Conservation (phyloP, 2,797 vertebrate species). For the Bradypodion ventrale region DNA sequence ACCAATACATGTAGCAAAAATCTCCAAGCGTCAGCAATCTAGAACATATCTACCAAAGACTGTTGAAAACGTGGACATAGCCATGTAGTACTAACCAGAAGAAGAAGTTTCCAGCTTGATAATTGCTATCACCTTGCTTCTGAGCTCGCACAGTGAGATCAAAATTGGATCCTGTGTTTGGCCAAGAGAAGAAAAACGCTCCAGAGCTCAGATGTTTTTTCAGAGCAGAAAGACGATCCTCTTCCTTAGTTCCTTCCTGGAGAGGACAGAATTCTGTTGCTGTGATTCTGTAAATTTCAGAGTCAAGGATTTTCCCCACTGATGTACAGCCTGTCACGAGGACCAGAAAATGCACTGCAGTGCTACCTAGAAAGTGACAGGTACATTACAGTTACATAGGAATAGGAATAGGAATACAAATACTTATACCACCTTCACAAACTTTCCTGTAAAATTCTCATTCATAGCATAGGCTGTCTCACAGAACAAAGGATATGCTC, state of each 20-base stretch:
- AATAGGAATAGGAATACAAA: too few species aligned
- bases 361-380: conserved; percentile 69
- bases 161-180: conserved; percentile 75
- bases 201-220: conserved; percentile 80
- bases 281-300: conserved; percentile 82
- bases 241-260: conserved; percentile 78
- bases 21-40: background rate
- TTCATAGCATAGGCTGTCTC: too few species aligned
- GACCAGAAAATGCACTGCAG: conserved; percentile 77
- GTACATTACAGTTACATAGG: conserved; percentile 49
- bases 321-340: conserved; percentile 80
- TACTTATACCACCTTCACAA: too few species aligned
- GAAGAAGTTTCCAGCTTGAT: conserved; percentile 76
- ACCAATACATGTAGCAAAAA: background rate
- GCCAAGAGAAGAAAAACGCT: conserved; percentile 80
- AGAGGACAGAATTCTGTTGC: conserved; percentile 80
- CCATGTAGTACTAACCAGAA: conserved; percentile 77
- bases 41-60: background rate
- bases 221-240: conserved; percentile 74
- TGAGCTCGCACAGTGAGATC: conserved; percentile 80
- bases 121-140: conserved; percentile 73
- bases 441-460: too few species aligned
- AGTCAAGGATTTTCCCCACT: conserved; percentile 79
- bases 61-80: conserved; percentile 1
- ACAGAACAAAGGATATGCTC: too few species aligned